Evolutionary conservation across 2,888 invertebrate genomes (phyloP), one percentile per base, ranked within the genome.

Genomic region (Amaurobius ferox): DNA sequence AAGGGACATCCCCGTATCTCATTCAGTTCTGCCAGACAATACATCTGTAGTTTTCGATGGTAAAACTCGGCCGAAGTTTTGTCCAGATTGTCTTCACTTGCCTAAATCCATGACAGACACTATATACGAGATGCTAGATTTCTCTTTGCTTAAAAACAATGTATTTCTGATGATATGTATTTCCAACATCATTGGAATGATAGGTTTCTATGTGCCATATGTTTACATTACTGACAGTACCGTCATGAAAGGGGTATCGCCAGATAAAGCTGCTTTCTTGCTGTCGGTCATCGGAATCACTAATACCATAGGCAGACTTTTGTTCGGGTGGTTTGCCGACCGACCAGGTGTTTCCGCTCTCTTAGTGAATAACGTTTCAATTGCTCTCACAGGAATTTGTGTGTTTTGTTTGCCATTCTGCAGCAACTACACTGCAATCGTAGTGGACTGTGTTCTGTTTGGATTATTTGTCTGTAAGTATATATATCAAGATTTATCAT

Each of bases 121-220:
- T 0, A 87, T 98, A 62, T 93, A 94, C 76, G 96, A 97, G 78
- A 97, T 98, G 97, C 92, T 98, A 93, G 98, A 98, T 92, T 93
- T 97, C 90, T 95, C 95, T 74, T 92, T 98, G 76, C 93, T 98
- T 79, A 95, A 94, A 88, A 95, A 98, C 92, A 96, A 96, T 1
- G 96, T 96, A 81, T 97, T 98, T 92, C 94, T 97, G 93, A 92
- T 98, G 76, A 96, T 98, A 90, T 97, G 96, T 86, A 94, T 98
- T 76, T 97, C 97, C 88, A 98, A 98, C 92, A 93, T 99, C 81
- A 97, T 99, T 91, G 99, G 98, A 90, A 98, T 99, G 96, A 96
- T 98, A 76, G 98, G 98, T 89, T 94, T 98, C 78, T 98, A 98
- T 92, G 96, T 99, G 89, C 99, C 99, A 48, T 99, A 98, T 92